Evolutionary conservation across 2,113 vertebrate genomes (phyloP).

Genomic region (Cavia porcellus): DNA sequence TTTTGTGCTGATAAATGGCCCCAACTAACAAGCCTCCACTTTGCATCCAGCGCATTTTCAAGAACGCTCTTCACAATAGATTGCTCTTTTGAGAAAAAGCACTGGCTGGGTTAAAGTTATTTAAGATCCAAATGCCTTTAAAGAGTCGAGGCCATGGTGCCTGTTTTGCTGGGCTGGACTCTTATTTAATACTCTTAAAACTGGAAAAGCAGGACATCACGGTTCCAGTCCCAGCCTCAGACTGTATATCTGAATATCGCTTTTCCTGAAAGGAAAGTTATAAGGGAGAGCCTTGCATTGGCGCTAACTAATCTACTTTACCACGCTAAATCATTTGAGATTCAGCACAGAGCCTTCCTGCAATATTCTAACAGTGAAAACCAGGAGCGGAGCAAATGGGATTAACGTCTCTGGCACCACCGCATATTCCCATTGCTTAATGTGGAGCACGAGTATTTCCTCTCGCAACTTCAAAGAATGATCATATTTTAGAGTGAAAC

Average conservation of each 20-base stretch:
- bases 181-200: constrained; percentile 56
- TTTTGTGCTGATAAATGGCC: not conserved
- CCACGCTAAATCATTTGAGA: constrained; percentile 71
- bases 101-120: not conserved
- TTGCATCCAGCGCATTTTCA: not conserved
- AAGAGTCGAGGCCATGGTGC: not conserved
- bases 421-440: constrained; percentile 60
- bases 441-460: constrained; percentile 62
- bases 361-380: constrained; percentile 66
- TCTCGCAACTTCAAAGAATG: constrained; percentile 70
- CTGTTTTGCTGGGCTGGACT: constrained; percentile 39
- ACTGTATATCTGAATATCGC: constrained; percentile 54
- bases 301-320: constrained; percentile 78
- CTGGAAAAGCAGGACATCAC: constrained; percentile 22
- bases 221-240: not conserved
- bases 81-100: not conserved
- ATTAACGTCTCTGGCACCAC: constrained; percentile 75
- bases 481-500: constrained; percentile 81
- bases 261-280: constrained; percentile 65
- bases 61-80: not conserved
- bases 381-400: constrained; percentile 77
- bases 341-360: constrained; percentile 56
- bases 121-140: constrained; percentile 45
- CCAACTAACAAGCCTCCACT: not conserved
- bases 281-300: constrained; percentile 41